A percentile compares a stretch with the other conserved stretches of the same genome.
Conservation (phyloP, 2,113 vertebrate genomes). For the Trichomycterus rosablanca region DNA sequence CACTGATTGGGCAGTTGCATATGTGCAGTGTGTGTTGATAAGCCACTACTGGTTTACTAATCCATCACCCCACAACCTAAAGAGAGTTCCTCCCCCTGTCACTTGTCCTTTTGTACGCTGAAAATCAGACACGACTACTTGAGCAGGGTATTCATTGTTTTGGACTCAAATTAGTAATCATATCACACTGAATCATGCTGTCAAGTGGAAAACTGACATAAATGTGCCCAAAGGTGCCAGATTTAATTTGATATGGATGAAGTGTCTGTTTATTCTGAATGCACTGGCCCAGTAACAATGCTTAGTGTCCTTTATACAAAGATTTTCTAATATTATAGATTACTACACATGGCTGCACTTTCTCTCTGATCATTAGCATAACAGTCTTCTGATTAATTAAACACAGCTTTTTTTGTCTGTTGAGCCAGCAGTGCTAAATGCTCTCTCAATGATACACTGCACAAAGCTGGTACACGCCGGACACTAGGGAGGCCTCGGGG, state of each 20-base stretch:
- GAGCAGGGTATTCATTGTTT: too few species aligned
- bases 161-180: too few species aligned
- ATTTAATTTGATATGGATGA: slow-evolving; percentile 27
- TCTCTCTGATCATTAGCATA: slow-evolving; percentile 31
- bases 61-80: too few species aligned
- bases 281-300: slow-evolving; percentile 35
- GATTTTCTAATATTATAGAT: slow-evolving; percentile 28
- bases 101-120: too few species aligned
- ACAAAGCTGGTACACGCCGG: neutral
- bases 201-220: too few species aligned
- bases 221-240: neutral
- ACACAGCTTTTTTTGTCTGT: slow-evolving; percentile 1
- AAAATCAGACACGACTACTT: too few species aligned
- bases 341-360: slow-evolving; percentile 35
- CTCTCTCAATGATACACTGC: neutral
- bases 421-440: slow-evolving; percentile 14
- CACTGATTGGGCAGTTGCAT: too few species aligned
- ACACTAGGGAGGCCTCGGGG: neutral
- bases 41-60: too few species aligned
- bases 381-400: slow-evolving; percentile 31
- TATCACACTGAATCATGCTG: too few species aligned
- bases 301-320: slow-evolving; percentile 21
- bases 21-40: too few species aligned
- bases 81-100: too few species aligned
- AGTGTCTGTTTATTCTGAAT: slow-evolving; percentile 18